Base-by-base conservation (phyloP, 1,140 invertebrate species). In the Pseudomyrmex dendroicus region DNA sequence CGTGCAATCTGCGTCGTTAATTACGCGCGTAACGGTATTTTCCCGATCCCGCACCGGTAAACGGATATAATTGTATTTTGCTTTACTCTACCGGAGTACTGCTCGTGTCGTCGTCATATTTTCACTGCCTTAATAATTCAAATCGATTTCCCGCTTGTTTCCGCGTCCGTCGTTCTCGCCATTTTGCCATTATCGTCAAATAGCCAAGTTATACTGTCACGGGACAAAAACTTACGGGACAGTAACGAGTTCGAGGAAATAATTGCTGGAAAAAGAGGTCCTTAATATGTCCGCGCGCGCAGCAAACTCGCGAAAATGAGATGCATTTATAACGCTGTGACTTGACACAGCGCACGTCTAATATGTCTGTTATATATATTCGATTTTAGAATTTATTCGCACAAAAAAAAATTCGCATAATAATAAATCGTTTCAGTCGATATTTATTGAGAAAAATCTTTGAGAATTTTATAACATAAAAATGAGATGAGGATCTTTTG, bases 11-110 rank as follows among this genome's bases (percentile, higher is more conserved):
- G 64, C 52, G 76, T 5, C 76, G 66, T 50, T 80, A 80, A 80
- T 80, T 61, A 61, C 66, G 66, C 76, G 54, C 56, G n/a, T 80
- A 59, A 78, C 64, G 35, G 17, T 48, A 72, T 80, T 72, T 80
- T 59, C 54, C 66, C 76, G 66, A 80, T 80, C 54, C 76, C 66
- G 46, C 20, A 78, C 54, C 66, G 66, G 54, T 72, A 72, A 77
- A 72, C 76, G 76, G 64, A 78, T 48, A 70, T 70, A 78, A 78
- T 78, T 57, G 54, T 57, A 70, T 78, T 78, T 80, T 44, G 66
- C 76, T 70, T 59, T 59, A 46, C 66, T 68, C 48, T n/a, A 44
- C 67, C 48, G 61, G 35, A 15, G 56, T 17, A 13, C 15, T n/a
- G 52, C 48, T 44, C 63, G 64, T 44, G 76, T 70, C 54, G 66